Percentiles rank a stretch among this genome's conserved stretches.
Conservation (phyloP, 37 sponge, comb jelly and placozoan species). For the Beroe ovata region DNA sequence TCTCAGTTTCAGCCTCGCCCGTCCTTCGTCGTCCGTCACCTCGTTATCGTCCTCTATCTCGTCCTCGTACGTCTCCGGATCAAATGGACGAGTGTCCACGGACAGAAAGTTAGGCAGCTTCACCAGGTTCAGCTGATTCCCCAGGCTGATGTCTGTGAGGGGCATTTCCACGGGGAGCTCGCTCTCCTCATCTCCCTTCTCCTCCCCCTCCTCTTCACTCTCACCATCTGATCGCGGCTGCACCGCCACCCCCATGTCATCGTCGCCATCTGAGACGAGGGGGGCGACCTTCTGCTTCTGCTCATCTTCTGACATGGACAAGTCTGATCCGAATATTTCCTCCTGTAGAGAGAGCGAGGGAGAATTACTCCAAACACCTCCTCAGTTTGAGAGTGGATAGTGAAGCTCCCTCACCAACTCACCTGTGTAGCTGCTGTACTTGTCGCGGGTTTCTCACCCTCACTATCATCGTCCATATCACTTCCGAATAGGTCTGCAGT, state of each 20-base stretch:
- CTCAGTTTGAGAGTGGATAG: not conserved
- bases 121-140: slow-evolving; percentile 80
- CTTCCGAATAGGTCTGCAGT: slow-evolving; percentile 41
- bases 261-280: not conserved
- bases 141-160: slow-evolving; percentile 73
- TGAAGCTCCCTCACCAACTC: not conserved
- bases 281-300: not conserved
- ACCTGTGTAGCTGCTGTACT: slow-evolving; percentile 26
- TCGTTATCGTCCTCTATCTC: slow-evolving; percentile 92
- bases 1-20: slow-evolving; percentile 89
- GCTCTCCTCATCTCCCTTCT: slow-evolving; percentile 74
- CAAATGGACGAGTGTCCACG: slow-evolving; percentile 88
- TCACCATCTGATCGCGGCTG: not conserved
- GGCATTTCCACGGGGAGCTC: slow-evolving; percentile 86
- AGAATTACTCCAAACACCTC: not conserved
- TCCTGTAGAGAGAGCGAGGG: not conserved
- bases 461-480: slow-evolving; percentile 53
- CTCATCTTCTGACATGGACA: slow-evolving; percentile 50
- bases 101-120: slow-evolving; percentile 95
- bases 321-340: slow-evolving; percentile 55
- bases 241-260: not conserved
- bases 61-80: slow-evolving; percentile 86
- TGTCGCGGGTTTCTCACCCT: slow-evolving; percentile 8
- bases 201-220: slow-evolving; percentile 47
- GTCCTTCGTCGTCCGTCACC: slow-evolving; percentile 91